phyloP scores from a whole-genome alignment of 2,888 invertebrate genomes.

The Leucophenga maculata region DNA sequence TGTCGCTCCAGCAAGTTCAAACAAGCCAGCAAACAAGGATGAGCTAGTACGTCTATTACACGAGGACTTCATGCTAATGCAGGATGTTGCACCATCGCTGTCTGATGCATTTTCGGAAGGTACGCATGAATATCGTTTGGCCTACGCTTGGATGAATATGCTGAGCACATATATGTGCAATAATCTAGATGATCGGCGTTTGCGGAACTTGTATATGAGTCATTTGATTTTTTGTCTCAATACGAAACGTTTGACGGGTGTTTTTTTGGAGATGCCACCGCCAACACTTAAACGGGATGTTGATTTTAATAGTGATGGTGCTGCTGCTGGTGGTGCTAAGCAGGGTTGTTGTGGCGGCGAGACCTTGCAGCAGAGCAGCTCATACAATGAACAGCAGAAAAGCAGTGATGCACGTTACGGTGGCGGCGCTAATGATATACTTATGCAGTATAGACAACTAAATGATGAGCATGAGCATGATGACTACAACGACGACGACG shows the following conservation, averaged over 20 bases:
- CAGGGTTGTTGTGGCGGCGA: not conserved
- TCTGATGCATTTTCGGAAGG: constrained; percentile 45
- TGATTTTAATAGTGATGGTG: constrained; percentile 50
- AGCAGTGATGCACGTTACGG: not conserved
- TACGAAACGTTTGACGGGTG: constrained; percentile 49
- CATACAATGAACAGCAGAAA: no score
- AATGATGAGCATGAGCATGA: not conserved
- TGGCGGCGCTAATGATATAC: not conserved
- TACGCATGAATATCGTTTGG: constrained; percentile 44
- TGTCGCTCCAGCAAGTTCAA: no score
- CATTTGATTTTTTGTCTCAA: constrained; percentile 57
- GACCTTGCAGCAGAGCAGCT: constrained; percentile 1
- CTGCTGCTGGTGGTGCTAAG: constrained; percentile 5
- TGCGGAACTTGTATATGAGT: constrained; percentile 61
- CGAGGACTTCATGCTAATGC: constrained; percentile 55
- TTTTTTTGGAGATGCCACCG: constrained; percentile 53
- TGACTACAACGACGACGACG: not conserved
- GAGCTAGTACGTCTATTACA: constrained; percentile 35
- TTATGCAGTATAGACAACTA: no score
- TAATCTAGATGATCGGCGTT: constrained; percentile 51
- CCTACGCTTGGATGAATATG: constrained; percentile 57
- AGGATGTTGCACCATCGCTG: constrained; percentile 49
- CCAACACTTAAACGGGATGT: constrained; percentile 42
- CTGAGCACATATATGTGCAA: constrained; percentile 49
- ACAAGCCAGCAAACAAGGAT: not conserved